These are phyloP conservation scores for Aptenodytes forsteri DNA, from an alignment of 2,113 vertebrate species.

Conservation along the genomic window DNA sequence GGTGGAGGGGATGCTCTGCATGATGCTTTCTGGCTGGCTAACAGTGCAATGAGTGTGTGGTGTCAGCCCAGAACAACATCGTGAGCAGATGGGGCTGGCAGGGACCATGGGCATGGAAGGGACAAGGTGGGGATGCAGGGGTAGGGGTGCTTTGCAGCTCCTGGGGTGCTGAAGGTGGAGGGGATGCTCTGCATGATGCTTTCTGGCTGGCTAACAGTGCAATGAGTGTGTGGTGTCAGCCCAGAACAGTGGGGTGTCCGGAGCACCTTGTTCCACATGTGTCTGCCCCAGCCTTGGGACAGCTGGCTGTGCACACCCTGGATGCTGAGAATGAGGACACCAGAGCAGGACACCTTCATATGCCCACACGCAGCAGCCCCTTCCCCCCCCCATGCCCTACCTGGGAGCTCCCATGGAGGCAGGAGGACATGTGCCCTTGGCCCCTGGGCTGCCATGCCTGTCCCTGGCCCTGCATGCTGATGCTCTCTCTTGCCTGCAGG, in stretches of 20 bases:
- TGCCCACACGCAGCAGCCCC: neutral
- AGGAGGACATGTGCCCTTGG: neutral
- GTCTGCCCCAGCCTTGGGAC: neutral
- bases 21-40: neutral
- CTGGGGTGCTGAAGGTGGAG: neutral
- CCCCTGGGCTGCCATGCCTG: accelerated
- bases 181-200: neutral
- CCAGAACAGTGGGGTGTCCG: neutral
- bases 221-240: neutral
- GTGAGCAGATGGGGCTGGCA: too few relatives aligned
- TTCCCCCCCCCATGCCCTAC: neutral
- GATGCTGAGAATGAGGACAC: neutral
- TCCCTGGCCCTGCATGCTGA: accelerated
- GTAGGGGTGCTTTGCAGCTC: neutral
- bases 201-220: neutral
- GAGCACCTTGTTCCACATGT: neutral
- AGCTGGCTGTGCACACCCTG: neutral
- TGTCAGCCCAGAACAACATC: too few relatives aligned
- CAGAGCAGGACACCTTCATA: neutral
- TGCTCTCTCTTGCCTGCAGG: conserved; percentile 49
- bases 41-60: neutral
- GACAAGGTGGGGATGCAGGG: too few relatives aligned
- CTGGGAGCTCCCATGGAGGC: neutral
- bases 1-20: neutral
- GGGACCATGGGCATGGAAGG: too few relatives aligned